These are phyloP conservation scores for Heliconius cydno DNA, from an alignment of 2,888 invertebrate genomes.

Conservation along the genomic window DNA sequence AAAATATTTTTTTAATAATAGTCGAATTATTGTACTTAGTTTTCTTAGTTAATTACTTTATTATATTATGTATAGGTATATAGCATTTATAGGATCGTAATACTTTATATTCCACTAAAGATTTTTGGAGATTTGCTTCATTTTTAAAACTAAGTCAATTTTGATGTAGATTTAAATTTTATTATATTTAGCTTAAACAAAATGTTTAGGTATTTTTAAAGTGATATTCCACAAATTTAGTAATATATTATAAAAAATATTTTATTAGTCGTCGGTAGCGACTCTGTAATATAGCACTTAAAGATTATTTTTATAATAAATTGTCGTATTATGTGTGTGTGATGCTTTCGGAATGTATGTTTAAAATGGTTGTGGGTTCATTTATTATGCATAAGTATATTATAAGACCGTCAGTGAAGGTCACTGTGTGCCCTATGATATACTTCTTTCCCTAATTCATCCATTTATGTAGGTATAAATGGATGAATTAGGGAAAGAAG, in stretches of 20 bases:
- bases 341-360: neutral
- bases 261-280: neutral
- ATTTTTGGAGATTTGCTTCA: neutral
- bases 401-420: too few species aligned
- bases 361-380: neutral
- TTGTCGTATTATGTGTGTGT: neutral
- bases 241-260: slow-evolving; percentile 5
- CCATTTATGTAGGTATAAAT: too few species aligned
- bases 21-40: slow-evolving; percentile 13
- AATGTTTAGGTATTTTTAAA: slow-evolving; percentile 15
- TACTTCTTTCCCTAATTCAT: too few species aligned
- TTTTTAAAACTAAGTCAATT: slow-evolving; percentile 29
- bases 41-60: neutral
- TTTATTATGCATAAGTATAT: neutral
- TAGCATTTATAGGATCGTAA: neutral
- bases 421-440: too few species aligned
- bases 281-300: slow-evolving; percentile 1
- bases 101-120: slow-evolving; percentile 15
- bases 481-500: too few species aligned
- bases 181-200: slow-evolving; percentile 7
- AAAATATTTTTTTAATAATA: neutral
- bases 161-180: slow-evolving; percentile 23
- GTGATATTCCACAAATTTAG: slow-evolving; percentile 3
- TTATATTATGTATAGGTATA: neutral
- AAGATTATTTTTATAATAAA: slow-evolving; percentile 21